These are phyloP conservation scores for Odontamblyopus rebecca DNA, from an alignment of 2,797 vertebrate genomes.

Conservation along the genomic window DNA sequence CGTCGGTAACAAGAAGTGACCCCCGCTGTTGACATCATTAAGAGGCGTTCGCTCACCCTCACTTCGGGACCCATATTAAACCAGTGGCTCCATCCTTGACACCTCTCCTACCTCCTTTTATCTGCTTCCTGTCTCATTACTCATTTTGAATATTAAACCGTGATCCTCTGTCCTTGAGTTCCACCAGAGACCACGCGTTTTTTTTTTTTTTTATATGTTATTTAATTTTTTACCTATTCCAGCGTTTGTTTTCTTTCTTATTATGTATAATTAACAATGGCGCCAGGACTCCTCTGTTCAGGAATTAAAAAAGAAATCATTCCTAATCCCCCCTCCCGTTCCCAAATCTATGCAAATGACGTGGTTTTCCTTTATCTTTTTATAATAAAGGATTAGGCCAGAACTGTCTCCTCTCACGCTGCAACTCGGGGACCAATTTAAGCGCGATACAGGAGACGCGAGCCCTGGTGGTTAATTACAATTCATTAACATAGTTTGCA, in stretches of 20 bases:
- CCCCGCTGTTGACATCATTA: slow-evolving; percentile 73
- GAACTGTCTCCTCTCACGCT: slow-evolving; percentile 78
- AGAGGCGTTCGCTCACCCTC: slow-evolving; percentile 43
- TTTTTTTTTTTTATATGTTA: slow-evolving; percentile 21
- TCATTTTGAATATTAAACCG: slow-evolving; percentile 70
- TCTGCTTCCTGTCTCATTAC: slow-evolving; percentile 65
- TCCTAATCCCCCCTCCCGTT: slow-evolving; percentile 71
- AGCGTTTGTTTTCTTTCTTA: slow-evolving; percentile 58
- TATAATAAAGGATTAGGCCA: slow-evolving; percentile 86
- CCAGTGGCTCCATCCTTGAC: slow-evolving; percentile 54
- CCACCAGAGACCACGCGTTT: slow-evolving; percentile 57
- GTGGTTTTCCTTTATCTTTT: slow-evolving; percentile 85
- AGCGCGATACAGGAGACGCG: slow-evolving; percentile 77
- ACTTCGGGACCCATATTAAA: slow-evolving; percentile 28
- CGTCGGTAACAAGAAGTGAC: slow-evolving; percentile 68
- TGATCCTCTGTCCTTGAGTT: slow-evolving; percentile 72
- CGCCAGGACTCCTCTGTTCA: slow-evolving; percentile 72
- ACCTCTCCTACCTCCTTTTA: slow-evolving; percentile 62
- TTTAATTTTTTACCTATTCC: slow-evolving; percentile 35
- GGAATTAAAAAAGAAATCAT: slow-evolving; percentile 81
- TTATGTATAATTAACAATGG: slow-evolving; percentile 73
- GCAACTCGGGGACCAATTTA: slow-evolving; percentile 87
- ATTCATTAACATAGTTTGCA: slow-evolving; percentile 87
- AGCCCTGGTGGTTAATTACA: slow-evolving; percentile 85
- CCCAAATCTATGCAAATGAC: slow-evolving; percentile 83